Percentiles rank a stretch among this genome's conserved stretches.
Evolutionary conservation across 2,888 invertebrate species (phyloP).

Genomic region (Phengaris arion): DNA sequence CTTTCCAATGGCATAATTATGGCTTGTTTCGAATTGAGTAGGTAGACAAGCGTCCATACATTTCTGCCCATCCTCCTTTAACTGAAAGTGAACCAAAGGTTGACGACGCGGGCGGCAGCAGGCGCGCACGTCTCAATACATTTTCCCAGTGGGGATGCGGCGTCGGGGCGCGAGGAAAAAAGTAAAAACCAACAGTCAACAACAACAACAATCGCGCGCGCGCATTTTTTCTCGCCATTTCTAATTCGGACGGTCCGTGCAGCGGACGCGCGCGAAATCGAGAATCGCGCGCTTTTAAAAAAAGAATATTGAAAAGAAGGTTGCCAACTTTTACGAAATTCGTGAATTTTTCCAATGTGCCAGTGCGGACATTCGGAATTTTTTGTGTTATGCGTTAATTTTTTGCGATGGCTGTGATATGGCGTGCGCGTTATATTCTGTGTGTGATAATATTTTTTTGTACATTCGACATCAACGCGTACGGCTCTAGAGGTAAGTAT

Average conservation of each 20-base stretch:
- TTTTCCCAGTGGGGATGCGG: slow-evolving; percentile 73
- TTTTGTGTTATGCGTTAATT: slow-evolving; percentile 38
- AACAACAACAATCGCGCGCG: slow-evolving; percentile 62
- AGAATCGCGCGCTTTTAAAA: slow-evolving; percentile 37
- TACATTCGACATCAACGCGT: slow-evolving; percentile 51
- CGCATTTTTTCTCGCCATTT: slow-evolving; percentile 68
- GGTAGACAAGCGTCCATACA: no score
- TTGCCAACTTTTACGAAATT: slow-evolving; percentile 37
- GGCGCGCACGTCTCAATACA: slow-evolving; percentile 42
- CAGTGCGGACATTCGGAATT: slow-evolving; percentile 36
- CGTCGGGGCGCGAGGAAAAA: slow-evolving; percentile 69
- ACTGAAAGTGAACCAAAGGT: slow-evolving; percentile 48
- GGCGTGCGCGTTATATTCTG: slow-evolving; percentile 39
- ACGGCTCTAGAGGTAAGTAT: slow-evolving; percentile 67
- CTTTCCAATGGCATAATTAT: no score
- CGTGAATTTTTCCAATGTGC: slow-evolving; percentile 25
- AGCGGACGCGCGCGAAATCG: slow-evolving; percentile 50
- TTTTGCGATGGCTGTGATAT: slow-evolving; percentile 45
- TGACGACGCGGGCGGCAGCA: slow-evolving; percentile 45
- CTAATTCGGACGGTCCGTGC: slow-evolving; percentile 60
- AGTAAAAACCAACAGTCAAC: slow-evolving; percentile 75
- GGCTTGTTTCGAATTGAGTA: no score
- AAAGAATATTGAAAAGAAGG: slow-evolving; percentile 38
- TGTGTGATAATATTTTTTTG: slow-evolving; percentile 46
- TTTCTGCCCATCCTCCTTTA: not conserved